A percentile compares a stretch with the other conserved stretches of the same genome.
Conservation (phyloP, 2,888 invertebrate genomes). For the Acronicta aceris region DNA sequence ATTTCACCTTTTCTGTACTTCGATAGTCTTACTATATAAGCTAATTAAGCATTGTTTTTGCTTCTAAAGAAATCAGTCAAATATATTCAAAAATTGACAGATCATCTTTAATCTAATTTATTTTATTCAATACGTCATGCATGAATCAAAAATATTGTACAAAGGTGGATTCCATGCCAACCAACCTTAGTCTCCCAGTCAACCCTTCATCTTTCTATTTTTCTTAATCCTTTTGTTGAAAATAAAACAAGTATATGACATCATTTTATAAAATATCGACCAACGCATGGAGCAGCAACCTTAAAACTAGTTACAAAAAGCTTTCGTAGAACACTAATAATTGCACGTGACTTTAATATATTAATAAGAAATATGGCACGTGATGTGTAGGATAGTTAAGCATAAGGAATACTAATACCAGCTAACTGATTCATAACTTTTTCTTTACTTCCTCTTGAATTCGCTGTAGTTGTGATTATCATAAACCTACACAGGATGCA, state of each 20-base stretch:
- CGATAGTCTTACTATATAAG: too few species aligned
- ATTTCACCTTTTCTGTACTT: too few species aligned
- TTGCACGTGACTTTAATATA: conserved; percentile 30
- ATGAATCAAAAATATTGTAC: too few species aligned
- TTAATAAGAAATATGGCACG: conserved; percentile 34
- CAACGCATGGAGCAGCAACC: conserved; percentile 2
- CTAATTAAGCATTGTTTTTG: too few species aligned
- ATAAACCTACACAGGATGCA: conserved; percentile 10
- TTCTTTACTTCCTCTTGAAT: conserved; percentile 44
- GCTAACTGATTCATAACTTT: conserved; percentile 42
- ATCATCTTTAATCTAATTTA: too few species aligned
- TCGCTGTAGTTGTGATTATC: conserved; percentile 23
- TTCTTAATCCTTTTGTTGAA: too few species aligned
- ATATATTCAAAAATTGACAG: too few species aligned
- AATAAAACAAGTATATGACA: neutral
- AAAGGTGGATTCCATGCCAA: too few species aligned
- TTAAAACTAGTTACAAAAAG: conserved; percentile 24
- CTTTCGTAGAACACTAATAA: conserved; percentile 45
- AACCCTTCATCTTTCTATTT: too few species aligned
- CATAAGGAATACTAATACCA: conserved; percentile 33
- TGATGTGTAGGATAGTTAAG: conserved; percentile 25
- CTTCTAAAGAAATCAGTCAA: too few species aligned
- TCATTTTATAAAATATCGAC: conserved; percentile 17
- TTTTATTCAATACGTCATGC: too few species aligned
- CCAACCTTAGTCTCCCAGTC: too few species aligned